These are phyloP conservation scores for Tamandua tetradactyla DNA, from an alignment of 2,797 vertebrate genomes.

Conservation along the genomic window DNA sequence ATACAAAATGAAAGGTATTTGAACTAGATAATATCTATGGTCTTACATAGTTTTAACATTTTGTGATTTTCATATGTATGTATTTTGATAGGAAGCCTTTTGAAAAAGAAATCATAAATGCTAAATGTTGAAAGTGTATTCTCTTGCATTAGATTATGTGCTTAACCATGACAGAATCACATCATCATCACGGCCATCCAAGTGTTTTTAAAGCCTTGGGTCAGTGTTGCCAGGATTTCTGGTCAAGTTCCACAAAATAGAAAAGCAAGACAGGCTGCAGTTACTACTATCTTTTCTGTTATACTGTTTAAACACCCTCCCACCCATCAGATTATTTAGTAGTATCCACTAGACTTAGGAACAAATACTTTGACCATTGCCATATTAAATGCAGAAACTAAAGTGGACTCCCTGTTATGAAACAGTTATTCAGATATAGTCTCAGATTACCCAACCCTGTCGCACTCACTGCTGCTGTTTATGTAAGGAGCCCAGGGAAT, in stretches of 20 bases:
- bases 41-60: neutral
- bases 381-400: conserved; percentile 14
- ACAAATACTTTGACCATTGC: neutral
- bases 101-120: conserved; percentile 23
- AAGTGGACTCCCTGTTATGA: conserved; percentile 60
- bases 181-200: neutral
- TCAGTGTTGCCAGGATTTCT: conserved; percentile 18
- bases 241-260: conserved; percentile 3
- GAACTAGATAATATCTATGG: neutral
- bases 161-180: neutral
- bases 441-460: conserved; percentile 57
- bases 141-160: neutral
- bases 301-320: neutral
- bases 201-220: neutral
- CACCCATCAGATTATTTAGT: conserved; percentile 34
- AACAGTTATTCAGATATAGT: conserved; percentile 23
- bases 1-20: conserved; percentile 11
- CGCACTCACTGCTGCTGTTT: conserved; percentile 58
- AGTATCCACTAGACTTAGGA: conserved; percentile 19
- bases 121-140: neutral
- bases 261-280: neutral
- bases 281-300: neutral
- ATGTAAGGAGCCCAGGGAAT: conserved; percentile 70
- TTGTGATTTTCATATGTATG: neutral
- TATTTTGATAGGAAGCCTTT: neutral